A percentile compares a stretch with the other conserved stretches of the same genome.
Conservation (phyloP, 2,113 vertebrate genomes). For the Lophochroa leadbeateri region DNA sequence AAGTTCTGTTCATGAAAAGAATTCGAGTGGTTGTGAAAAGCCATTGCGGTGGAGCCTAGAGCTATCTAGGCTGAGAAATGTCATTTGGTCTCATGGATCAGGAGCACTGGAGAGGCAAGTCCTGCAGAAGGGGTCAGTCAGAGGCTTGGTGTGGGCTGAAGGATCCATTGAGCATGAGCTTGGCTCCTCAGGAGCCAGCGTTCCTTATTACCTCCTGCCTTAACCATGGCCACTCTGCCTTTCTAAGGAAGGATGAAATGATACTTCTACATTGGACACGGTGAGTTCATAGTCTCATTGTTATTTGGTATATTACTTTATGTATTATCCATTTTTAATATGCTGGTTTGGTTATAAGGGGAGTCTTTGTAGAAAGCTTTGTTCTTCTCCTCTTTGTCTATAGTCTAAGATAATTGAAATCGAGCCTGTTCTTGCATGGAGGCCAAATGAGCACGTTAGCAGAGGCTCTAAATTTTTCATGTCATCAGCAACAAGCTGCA, state of each 20-base stretch:
- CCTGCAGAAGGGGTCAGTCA: not conserved
- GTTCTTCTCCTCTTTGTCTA: constrained; percentile 41
- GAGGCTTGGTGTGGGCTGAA: not conserved
- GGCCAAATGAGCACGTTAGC: constrained; percentile 34
- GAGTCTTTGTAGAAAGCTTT: constrained; percentile 40
- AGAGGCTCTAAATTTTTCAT: constrained; percentile 57
- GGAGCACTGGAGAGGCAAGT: not conserved
- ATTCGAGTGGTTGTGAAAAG: not conserved
- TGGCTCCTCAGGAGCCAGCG: not conserved
- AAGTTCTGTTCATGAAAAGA: not conserved
- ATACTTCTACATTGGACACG: not conserved
- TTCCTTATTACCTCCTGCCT: not conserved
- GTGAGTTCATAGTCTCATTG: not conserved
- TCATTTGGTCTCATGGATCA: rapidly evolving
- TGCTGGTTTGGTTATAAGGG: not conserved
- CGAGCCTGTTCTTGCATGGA: constrained; percentile 13
- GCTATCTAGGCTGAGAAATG: not conserved
- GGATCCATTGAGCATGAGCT: not conserved
- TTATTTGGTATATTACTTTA: not conserved
- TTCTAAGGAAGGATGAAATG: not conserved
- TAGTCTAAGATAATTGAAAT: constrained; percentile 44
- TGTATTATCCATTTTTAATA: not conserved
- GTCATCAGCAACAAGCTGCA: constrained; percentile 61
- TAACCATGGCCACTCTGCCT: not conserved
- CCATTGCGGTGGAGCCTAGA: not conserved